These are phyloP conservation scores for Podarcis siculus DNA, from an alignment of 2,797 vertebrate species.

Conservation along the genomic window DNA sequence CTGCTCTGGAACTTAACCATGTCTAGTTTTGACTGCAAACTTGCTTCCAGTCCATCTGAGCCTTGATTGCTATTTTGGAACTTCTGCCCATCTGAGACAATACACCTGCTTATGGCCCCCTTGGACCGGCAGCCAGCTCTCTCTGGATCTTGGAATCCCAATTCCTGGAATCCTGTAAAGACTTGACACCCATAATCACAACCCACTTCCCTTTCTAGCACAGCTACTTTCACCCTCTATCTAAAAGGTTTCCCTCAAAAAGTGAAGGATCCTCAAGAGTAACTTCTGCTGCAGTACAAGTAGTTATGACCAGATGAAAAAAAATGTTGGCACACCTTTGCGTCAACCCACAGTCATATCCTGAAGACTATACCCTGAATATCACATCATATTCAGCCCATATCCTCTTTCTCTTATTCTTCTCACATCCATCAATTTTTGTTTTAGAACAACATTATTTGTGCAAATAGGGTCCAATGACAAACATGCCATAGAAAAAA, in stretches of 20 bases:
- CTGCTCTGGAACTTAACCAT: not conserved
- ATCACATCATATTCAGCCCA: too few relatives aligned
- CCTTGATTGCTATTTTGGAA: not conserved
- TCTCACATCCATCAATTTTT: not conserved
- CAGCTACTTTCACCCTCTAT: not conserved
- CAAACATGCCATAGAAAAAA: not conserved
- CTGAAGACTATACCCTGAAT: not conserved
- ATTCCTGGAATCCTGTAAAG: not conserved
- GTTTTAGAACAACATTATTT: not conserved
- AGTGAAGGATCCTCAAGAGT: not conserved
- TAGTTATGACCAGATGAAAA: not conserved
- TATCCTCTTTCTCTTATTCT: not conserved
- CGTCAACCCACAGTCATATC: too few relatives aligned
- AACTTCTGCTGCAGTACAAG: not conserved
- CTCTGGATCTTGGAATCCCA: not conserved
- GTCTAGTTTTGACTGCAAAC: not conserved
- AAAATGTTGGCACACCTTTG: not conserved
- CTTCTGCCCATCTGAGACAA: not conserved
- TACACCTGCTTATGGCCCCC: not conserved
- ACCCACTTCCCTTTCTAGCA: not conserved
- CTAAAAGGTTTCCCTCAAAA: not conserved
- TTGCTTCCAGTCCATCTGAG: not conserved
- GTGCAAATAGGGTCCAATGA: not conserved
- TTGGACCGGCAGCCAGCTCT: not conserved
- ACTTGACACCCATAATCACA: not conserved